Base-by-base conservation (phyloP, 2,797 vertebrate species). In the Pantherophis alleghaniensis region DNA sequence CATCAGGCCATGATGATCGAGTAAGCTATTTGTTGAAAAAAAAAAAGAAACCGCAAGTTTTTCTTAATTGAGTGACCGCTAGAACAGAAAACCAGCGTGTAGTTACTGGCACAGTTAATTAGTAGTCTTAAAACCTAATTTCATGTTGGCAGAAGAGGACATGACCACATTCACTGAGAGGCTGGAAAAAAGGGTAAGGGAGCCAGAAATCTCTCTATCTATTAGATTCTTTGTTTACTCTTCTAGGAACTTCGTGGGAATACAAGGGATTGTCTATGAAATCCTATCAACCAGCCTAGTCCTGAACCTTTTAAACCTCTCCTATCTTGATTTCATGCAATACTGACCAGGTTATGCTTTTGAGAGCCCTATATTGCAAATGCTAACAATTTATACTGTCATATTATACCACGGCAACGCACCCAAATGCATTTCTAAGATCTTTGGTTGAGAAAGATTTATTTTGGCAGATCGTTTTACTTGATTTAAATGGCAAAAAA, bases 61-160 rank as follows among this genome's bases (percentile, higher is more conserved):
- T 90, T 90, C 92, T 88, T 91, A 92, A 92, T 87, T 60, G 57
- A 18, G 57, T 51, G 37, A 94, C 88, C 14, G 61, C 87, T 47
- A 91, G 87, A 83, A 66, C 12, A 66, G 91, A 93, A 91, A 94
- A 32, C 93, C 89, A 96, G 94, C 55, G 92, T 90, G 6, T 13
- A 94, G 63, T 95, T 96, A 92, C 55, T 94, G 94, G 95, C 91
- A 28, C 90, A 87, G 37, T 88, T 96, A 97, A 97, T 94, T 94
- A 91, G 93, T 95, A 94, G 94, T 94, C 94, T 63, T 90, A 91
- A 69, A 94, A 94, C 95, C 92, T 96, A 97, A 95, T 96, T 92
- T 94, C 93, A 97, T 83, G 96, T 96, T 97, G 94, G 96, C 94
- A 94, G 95, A 91, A 89, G 57, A 91, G 95, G 94, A 97, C 96